Evolutionary conservation across 2,113 vertebrate species (phyloP).

Genomic region (Heloderma charlesbogerti): DNA sequence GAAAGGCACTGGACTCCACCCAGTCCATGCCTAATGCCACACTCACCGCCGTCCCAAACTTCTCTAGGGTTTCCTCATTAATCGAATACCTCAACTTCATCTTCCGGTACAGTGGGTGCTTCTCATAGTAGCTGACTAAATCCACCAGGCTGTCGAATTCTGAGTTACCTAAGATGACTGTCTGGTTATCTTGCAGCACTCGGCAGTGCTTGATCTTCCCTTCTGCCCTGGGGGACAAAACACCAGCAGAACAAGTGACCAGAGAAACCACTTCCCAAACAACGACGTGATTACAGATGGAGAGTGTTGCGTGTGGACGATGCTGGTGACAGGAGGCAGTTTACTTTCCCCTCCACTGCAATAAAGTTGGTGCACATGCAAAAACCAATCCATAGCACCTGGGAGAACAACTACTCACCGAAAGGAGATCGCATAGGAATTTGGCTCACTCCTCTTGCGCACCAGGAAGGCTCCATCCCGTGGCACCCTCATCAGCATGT

Average conservation of each 20-base stretch:
- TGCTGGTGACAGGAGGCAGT: too few relatives aligned
- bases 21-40: fast-evolving
- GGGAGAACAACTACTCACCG: constrained; percentile 76
- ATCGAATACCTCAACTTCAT: constrained; percentile 99
- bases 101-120: constrained; percentile 95
- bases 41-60: constrained; percentile 97
- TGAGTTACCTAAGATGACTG: constrained; percentile 91
- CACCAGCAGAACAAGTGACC: background rate
- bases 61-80: constrained; percentile 98
- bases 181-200: constrained; percentile 96
- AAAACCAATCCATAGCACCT: background rate
- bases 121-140: constrained; percentile 97
- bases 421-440: constrained; percentile 98
- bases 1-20: background rate
- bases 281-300: background rate
- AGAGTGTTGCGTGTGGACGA: background rate
- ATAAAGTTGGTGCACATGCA: background rate
- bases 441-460: constrained; percentile 92
- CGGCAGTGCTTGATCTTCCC: constrained; percentile 99
- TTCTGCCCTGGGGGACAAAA: constrained; percentile 84
- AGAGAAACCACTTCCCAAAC: background rate
- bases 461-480: constrained; percentile 96
- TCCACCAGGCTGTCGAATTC: constrained; percentile 98
- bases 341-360: background rate
- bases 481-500: constrained; percentile 98